Conservation (phyloP, 2,888 invertebrate species). For the Caenorhabditis sulstoni region DNA sequence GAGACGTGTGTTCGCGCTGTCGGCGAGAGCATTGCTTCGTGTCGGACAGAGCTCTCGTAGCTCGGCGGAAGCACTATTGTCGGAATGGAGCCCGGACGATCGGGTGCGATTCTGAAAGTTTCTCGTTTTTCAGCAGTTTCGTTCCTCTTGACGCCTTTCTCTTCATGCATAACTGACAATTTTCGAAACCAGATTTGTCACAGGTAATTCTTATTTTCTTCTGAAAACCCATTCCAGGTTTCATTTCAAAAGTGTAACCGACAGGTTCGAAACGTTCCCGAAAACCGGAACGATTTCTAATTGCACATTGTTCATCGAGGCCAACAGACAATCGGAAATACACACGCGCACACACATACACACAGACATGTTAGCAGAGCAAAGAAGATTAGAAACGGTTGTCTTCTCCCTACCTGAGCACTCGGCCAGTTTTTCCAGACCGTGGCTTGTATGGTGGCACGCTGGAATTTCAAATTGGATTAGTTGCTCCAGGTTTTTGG, state of each 20-base stretch:
- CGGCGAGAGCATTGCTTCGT: constrained; percentile 47
- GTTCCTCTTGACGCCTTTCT: no score
- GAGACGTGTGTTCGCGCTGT: constrained; percentile 28
- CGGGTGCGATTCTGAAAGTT: constrained; percentile 64
- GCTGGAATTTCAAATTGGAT: constrained; percentile 52
- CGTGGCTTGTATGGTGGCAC: constrained; percentile 66
- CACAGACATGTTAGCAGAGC: constrained; percentile 24
- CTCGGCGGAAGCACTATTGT: constrained; percentile 66
- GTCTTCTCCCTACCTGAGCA: constrained; percentile 52
- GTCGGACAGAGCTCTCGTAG: constrained; percentile 64
- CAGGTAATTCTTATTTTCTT: no score
- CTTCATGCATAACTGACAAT: no score
- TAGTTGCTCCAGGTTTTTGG: constrained; percentile 15
- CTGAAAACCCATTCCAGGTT: no score
- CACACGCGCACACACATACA: constrained; percentile 10
- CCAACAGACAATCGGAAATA: no score
- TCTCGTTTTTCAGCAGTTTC: no score
- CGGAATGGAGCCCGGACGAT: constrained; percentile 62
- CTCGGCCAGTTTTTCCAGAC: constrained; percentile 62
- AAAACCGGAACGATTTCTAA: no score
- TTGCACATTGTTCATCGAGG: no score
- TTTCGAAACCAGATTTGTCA: no score
- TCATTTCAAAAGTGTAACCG: no score
- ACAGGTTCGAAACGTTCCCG: no score
- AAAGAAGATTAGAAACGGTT: constrained; percentile 30